phyloP scores from a whole-genome alignment of 2,888 invertebrate genomes.

The Erebia ligea region DNA sequence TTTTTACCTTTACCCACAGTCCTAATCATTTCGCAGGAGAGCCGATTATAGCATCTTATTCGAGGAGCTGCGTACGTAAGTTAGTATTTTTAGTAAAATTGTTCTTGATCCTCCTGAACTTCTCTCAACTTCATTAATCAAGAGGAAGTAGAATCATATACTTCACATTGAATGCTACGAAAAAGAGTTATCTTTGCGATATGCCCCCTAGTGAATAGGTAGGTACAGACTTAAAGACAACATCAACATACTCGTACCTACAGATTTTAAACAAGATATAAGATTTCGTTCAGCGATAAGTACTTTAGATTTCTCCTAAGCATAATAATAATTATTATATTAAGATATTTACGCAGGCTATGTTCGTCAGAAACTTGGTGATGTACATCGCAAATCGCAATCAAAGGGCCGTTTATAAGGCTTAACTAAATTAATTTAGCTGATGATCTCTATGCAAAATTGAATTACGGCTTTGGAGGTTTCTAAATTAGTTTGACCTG shows the following conservation, averaged over 20 bases:
- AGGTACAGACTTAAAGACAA: background rate
- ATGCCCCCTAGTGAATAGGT: too few species aligned
- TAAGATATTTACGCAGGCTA: background rate
- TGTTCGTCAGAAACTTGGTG: constrained; percentile 16
- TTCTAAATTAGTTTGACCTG: constrained; percentile 77
- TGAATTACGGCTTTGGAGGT: constrained; percentile 68
- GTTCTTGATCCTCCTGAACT: too few species aligned
- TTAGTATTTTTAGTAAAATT: too few species aligned
- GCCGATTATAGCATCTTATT: background rate
- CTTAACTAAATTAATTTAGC: constrained; percentile 59
- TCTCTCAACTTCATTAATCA: too few species aligned
- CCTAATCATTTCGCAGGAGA: background rate
- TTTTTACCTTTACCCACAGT: background rate
- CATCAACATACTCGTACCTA: background rate
- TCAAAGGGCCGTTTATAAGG: constrained; percentile 58
- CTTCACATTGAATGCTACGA: too few species aligned
- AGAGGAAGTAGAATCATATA: too few species aligned
- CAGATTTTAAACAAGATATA: background rate
- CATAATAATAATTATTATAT: background rate
- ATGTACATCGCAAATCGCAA: constrained; percentile 43
- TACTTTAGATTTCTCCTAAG: background rate
- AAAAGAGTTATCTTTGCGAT: too few species aligned
- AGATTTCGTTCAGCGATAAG: background rate
- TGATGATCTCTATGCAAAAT: constrained; percentile 69
- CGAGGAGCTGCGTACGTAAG: background rate